Evolutionary conservation across 2,888 invertebrate species (phyloP).

Genomic region (Aspidapion aeneum): DNA sequence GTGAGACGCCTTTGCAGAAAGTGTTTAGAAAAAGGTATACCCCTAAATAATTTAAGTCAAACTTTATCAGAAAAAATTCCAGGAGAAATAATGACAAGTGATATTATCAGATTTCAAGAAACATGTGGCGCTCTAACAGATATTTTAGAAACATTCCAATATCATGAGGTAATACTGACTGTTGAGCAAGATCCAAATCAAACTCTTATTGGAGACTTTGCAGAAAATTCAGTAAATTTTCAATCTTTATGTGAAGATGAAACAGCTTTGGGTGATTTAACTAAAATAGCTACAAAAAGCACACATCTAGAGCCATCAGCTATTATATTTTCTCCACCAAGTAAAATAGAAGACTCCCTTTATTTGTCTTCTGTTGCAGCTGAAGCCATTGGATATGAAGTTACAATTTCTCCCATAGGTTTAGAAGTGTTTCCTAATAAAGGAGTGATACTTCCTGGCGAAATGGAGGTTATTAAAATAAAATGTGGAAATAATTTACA

Average conservation of each 20-base stretch:
- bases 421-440: slow-evolving; percentile 28
- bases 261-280: slow-evolving; percentile 24
- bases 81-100: slow-evolving; percentile 39
- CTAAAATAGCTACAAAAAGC: slow-evolving; percentile 16
- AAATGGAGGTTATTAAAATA: slow-evolving; percentile 31
- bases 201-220: slow-evolving; percentile 38
- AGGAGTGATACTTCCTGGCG: slow-evolving; percentile 30
- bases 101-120: slow-evolving; percentile 40
- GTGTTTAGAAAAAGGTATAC: slow-evolving; percentile 29
- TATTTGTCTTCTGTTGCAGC: slow-evolving; percentile 30
- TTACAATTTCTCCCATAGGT: slow-evolving; percentile 25
- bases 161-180: slow-evolving; percentile 42
- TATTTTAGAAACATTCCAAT: slow-evolving; percentile 34
- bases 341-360: slow-evolving; percentile 31
- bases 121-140: slow-evolving; percentile 34
- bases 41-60: slow-evolving; percentile 31
- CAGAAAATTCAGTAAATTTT: slow-evolving; percentile 41
- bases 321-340: slow-evolving; percentile 32
- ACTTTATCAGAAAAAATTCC: slow-evolving; percentile 35
- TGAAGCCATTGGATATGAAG: slow-evolving; percentile 25
- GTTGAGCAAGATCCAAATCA: slow-evolving; percentile 43
- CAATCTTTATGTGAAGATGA: slow-evolving; percentile 37
- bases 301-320: slow-evolving; percentile 33
- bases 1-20: slow-evolving; percentile 38
- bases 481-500: slow-evolving; percentile 22